These are phyloP conservation scores for Probaryconus sp. DNA, from an alignment of 1,140 invertebrate genomes.

Conservation along the genomic window DNA sequence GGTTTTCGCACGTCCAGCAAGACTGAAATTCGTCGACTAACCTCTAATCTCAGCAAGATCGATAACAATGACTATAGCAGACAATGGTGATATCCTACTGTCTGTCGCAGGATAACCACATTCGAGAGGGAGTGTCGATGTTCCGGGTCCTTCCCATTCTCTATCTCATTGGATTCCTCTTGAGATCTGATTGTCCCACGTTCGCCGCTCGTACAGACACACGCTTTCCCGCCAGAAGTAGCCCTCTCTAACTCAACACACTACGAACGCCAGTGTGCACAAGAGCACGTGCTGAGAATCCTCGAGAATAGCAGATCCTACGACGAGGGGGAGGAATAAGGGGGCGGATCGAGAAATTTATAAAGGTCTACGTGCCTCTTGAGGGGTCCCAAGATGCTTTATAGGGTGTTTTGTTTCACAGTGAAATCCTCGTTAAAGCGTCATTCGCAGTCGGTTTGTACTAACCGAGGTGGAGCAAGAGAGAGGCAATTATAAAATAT, in stretches of 20 bases:
- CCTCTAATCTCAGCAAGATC: conserved; percentile 70
- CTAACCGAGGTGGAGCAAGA: conserved; percentile 38
- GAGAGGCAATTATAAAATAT: conserved; percentile 58
- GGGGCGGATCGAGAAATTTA: conserved; percentile 70
- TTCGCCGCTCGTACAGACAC: conserved; percentile 43
- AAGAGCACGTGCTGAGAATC: conserved; percentile 69
- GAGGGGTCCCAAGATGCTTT: conserved; percentile 65
- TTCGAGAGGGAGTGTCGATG: conserved; percentile 49
- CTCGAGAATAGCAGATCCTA: conserved; percentile 66
- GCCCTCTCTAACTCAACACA: conserved; percentile 30
- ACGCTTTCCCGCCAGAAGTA: conserved; percentile 42
- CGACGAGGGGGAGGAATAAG: too few species aligned
- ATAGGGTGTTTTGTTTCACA: conserved; percentile 71
- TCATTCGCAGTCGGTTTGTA: conserved; percentile 73
- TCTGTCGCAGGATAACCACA: conserved; percentile 55
- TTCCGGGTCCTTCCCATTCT: conserved; percentile 24
- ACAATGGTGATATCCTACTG: conserved; percentile 64
- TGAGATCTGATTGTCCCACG: conserved; percentile 64
- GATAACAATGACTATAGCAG: conserved; percentile 68
- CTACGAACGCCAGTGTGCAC: conserved; percentile 46
- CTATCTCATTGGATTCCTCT: conserved; percentile 41
- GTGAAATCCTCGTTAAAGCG: conserved; percentile 66
- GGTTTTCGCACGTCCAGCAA: conserved; percentile 14
- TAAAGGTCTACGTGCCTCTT: conserved; percentile 73
- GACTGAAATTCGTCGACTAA: conserved; percentile 62